phyloP scores from a whole-genome alignment of 2,797 vertebrate genomes.

The Sarcoramphus papa region DNA sequence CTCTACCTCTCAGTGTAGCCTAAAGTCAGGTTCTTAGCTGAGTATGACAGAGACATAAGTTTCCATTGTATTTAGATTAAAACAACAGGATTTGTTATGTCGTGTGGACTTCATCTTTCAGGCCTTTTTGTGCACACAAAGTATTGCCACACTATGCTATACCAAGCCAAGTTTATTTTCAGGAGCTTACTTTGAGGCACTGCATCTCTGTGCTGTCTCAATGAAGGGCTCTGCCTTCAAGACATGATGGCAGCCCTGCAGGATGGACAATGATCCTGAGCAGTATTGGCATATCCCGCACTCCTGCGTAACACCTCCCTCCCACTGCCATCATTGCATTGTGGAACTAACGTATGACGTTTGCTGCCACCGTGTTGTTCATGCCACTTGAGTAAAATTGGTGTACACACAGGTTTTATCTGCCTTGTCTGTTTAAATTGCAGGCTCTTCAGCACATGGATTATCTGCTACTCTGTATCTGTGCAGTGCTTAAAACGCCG shows the following conservation, averaged over 20 bases:
- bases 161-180: background rate
- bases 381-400: background rate
- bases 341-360: background rate
- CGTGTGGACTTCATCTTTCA: background rate
- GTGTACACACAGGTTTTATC: background rate
- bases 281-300: background rate
- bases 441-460: background rate
- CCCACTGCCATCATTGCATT: rapidly evolving
- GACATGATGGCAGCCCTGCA: background rate
- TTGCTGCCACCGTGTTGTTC: background rate
- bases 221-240: background rate
- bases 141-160: rapidly evolving
- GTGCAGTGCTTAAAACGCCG: background rate
- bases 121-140: background rate
- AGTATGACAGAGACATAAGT: background rate
- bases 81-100: background rate
- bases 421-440: background rate
- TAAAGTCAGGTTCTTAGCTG: background rate
- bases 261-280: background rate
- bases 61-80: background rate
- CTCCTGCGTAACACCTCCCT: rapidly evolving
- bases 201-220: background rate
- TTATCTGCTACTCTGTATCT: background rate
- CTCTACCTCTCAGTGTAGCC: background rate
- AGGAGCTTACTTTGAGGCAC: background rate